A percentile compares a stretch with the other conserved stretches of the same genome.
Evolutionary conservation across 2,888 invertebrate species (phyloP).

Genomic region (Thumatha senex): DNA sequence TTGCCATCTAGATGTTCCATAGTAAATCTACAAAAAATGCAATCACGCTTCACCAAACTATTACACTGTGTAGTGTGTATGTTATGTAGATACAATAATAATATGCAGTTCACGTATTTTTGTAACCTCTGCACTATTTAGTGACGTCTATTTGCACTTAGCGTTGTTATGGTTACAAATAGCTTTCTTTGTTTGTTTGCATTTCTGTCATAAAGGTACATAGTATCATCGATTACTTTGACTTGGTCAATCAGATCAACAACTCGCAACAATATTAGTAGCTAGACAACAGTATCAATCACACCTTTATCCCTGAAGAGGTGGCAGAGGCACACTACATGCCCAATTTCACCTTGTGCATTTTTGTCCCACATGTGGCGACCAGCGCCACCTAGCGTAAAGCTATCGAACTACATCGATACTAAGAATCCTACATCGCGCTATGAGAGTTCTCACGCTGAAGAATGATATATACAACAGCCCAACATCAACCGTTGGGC

Average conservation of each 20-base stretch:
- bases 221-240: neutral
- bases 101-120: constrained; percentile 2
- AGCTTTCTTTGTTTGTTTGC: constrained; percentile 11
- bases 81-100: neutral
- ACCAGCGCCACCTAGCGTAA: too few species aligned
- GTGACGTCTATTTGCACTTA: constrained; percentile 53
- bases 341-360: too few species aligned
- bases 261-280: too few species aligned
- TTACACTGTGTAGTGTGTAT: constrained; percentile 1
- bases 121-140: constrained; percentile 3
- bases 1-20: constrained; percentile 84
- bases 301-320: too few species aligned
- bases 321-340: too few species aligned
- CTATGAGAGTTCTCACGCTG: too few species aligned
- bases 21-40: constrained; percentile 9
- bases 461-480: too few species aligned
- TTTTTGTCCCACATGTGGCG: too few species aligned
- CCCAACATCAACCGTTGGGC: too few species aligned
- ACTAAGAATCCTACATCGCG: too few species aligned
- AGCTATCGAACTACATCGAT: too few species aligned
- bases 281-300: too few species aligned
- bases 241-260: neutral
- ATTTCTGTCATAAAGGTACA: neutral
- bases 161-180: constrained; percentile 51
- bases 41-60: neutral